phyloP scores from a whole-genome alignment of 2,113 vertebrate species.

The Python bivittatus region DNA sequence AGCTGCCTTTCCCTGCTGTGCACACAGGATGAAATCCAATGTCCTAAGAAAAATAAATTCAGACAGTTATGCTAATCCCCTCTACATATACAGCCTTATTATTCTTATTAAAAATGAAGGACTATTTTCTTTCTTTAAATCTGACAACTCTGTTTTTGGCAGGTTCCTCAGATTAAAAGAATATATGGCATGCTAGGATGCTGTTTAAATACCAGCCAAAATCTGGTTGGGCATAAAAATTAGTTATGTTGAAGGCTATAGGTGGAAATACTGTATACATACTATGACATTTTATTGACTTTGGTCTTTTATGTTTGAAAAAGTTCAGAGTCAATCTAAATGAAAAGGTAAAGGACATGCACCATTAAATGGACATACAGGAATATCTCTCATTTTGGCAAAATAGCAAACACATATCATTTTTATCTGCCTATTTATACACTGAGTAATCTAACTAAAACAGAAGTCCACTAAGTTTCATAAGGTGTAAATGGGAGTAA shows the following conservation, averaged over 20 bases:
- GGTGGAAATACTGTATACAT: background rate
- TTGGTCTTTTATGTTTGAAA: background rate
- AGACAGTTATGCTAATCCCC: background rate
- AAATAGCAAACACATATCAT: too few relatives aligned
- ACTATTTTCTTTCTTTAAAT: background rate
- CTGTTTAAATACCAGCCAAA: background rate
- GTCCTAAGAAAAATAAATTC: background rate
- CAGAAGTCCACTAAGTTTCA: background rate
- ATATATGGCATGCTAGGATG: background rate
- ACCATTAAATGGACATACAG: background rate
- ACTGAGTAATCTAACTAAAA: background rate
- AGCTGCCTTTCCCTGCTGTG: background rate
- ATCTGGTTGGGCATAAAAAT: background rate
- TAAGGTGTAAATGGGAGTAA: background rate
- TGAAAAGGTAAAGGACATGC: background rate
- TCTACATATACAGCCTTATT: background rate
- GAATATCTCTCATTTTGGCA: background rate
- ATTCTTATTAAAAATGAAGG: background rate
- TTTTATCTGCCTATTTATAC: background rate
- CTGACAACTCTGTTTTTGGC: background rate
- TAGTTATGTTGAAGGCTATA: background rate
- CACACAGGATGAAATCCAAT: background rate
- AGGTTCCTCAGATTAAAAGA: background rate
- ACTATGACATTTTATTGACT: too few relatives aligned
- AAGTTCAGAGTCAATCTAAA: background rate